phyloP scores from a whole-genome alignment of 1,140 invertebrate species.

The Saccostrea glomerata region DNA sequence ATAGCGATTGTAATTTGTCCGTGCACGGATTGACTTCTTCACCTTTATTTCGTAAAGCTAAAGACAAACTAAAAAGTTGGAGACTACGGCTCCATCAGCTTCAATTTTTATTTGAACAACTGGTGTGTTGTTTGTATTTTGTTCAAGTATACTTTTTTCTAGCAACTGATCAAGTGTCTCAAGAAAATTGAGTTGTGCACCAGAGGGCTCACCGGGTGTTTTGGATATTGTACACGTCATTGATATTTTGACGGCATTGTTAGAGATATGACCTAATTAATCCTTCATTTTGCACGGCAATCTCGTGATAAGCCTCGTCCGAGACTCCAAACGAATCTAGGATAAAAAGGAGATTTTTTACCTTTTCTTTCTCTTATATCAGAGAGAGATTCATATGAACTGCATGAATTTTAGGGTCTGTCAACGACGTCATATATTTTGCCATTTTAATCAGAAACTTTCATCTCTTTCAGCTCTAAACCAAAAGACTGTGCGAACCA shows the following conservation, averaged over 20 bases:
- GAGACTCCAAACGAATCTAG: slow-evolving; percentile 4
- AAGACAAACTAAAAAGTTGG: slow-evolving; percentile 33
- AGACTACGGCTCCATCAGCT: slow-evolving; percentile 46
- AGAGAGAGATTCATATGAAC: no score
- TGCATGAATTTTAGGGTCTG: no score
- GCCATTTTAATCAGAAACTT: background rate
- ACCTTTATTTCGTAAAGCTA: slow-evolving; percentile 39
- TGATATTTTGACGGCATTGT: background rate
- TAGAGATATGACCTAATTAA: background rate
- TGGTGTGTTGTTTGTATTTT: background rate
- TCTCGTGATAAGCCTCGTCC: background rate
- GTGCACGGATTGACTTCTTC: slow-evolving; percentile 36
- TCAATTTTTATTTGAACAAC: slow-evolving; percentile 32
- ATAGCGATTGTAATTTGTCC: slow-evolving; percentile 43
- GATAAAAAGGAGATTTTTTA: background rate
- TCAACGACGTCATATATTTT: background rate
- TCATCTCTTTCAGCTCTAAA: background rate
- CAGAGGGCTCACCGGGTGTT: slow-evolving; percentile 20
- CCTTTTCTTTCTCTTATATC: background rate
- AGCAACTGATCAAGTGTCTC: slow-evolving; percentile 22
- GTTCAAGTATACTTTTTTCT: background rate
- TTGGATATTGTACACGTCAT: background rate
- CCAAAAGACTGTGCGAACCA: background rate
- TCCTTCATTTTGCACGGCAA: background rate
- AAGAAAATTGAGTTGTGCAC: slow-evolving; percentile 20